Conservation (phyloP, 2,797 vertebrate genomes). For the Enteromius paludinosus region DNA sequence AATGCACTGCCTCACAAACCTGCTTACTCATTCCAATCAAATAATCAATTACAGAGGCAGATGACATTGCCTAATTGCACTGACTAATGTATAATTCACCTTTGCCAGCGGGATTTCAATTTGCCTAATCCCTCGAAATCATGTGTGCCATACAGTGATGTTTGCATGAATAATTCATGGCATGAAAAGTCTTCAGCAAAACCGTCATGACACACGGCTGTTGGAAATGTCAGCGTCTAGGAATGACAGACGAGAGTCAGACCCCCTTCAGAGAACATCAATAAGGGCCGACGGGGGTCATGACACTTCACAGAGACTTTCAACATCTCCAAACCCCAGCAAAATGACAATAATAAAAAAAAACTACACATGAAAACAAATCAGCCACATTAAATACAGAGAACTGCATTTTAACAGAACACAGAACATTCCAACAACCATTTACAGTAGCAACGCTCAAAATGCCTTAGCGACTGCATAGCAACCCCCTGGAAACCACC, state of each 20-base stretch:
- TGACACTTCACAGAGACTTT: slow-evolving; percentile 25
- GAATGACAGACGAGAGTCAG: slow-evolving; percentile 39
- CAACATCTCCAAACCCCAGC: not conserved
- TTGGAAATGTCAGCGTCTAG: slow-evolving; percentile 53
- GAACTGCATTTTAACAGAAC: too few species aligned
- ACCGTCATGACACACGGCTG: slow-evolving; percentile 40
- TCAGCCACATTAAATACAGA: not conserved
- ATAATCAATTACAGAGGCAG: slow-evolving; percentile 58
- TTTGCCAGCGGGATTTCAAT: slow-evolving; percentile 66
- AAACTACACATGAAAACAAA: not conserved
- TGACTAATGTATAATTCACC: slow-evolving; percentile 53
- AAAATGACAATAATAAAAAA: not conserved
- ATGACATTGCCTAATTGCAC: slow-evolving; percentile 63
- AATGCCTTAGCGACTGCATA: not conserved
- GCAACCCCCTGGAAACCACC: not conserved
- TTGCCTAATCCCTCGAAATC: slow-evolving; percentile 68
- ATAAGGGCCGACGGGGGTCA: not conserved
- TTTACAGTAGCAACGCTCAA: not conserved
- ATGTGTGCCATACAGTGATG: slow-evolving; percentile 62
- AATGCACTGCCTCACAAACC: slow-evolving; percentile 43
- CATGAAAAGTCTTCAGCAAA: slow-evolving; percentile 59
- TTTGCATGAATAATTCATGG: slow-evolving; percentile 68
- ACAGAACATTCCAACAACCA: not conserved
- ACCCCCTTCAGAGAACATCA: slow-evolving; percentile 44
- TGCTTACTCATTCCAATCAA: slow-evolving; percentile 56